phyloP scores from a whole-genome alignment of 1,140 invertebrate genomes.

The Cotesia glomerata region DNA sequence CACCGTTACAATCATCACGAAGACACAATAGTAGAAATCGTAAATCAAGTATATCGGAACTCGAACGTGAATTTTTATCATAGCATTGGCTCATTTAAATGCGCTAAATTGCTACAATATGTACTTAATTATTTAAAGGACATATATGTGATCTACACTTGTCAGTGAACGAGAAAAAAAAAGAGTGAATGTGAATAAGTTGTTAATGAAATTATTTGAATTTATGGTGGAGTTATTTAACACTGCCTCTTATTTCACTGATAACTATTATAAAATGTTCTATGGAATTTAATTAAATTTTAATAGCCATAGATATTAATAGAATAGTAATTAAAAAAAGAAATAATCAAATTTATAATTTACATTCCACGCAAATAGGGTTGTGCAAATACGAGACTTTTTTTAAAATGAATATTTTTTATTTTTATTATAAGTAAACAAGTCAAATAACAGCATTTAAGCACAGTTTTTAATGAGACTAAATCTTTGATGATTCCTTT shows the following conservation, averaged over 20 bases:
- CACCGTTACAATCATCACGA: slow-evolving; percentile 63
- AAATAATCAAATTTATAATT: no score
- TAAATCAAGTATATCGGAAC: slow-evolving; percentile 65
- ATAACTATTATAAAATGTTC: no score
- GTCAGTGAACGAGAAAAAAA: neutral
- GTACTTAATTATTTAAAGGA: neutral
- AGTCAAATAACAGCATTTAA: no score
- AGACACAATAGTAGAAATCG: slow-evolving; percentile 52
- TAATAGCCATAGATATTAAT: no score
- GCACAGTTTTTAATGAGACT: no score
- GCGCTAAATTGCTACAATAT: neutral
- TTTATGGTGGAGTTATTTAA: no score
- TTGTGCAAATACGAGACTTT: neutral
- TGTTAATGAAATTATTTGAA: no score
- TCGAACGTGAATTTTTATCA: slow-evolving; percentile 68
- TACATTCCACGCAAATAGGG: neutral
- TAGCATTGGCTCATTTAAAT: slow-evolving; percentile 64
- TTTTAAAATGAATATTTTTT: neutral
- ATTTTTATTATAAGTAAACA: neutral
- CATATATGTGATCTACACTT: neutral
- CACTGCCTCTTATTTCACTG: no score
- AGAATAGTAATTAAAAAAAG: no score
- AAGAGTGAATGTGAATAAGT: no score
- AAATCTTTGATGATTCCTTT: no score
- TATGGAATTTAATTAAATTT: no score